These are phyloP conservation scores for Liasis olivaceus DNA, from an alignment of 2,797 vertebrate genomes.

Conservation along the genomic window DNA sequence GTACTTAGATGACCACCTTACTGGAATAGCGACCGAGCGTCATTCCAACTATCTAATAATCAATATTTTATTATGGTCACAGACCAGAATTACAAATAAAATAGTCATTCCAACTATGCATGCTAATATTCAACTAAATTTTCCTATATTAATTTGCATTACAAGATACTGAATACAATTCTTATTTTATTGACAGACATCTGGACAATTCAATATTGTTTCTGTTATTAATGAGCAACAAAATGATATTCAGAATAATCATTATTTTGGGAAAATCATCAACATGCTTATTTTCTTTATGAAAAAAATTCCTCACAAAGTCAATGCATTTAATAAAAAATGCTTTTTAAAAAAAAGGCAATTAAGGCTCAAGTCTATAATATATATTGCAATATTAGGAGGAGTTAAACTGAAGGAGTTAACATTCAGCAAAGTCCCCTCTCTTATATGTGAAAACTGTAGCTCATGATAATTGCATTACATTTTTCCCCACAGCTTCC, in stretches of 20 bases:
- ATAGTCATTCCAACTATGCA: slow-evolving; percentile 35
- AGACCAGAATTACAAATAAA: slow-evolving; percentile 23
- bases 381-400: not conserved
- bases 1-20: slow-evolving; percentile 21
- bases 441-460: too few relatives aligned
- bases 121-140: slow-evolving; percentile 54
- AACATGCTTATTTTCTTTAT: too few relatives aligned
- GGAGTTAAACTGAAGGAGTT: not conserved
- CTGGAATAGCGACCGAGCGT: slow-evolving; percentile 44
- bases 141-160: slow-evolving; percentile 39
- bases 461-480: too few relatives aligned
- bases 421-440: too few relatives aligned
- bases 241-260: too few relatives aligned
- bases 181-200: slow-evolving; percentile 27
- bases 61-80: slow-evolving; percentile 50
- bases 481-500: too few relatives aligned
- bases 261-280: too few relatives aligned
- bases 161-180: slow-evolving; percentile 8
- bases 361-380: not conserved
- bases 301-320: too few relatives aligned
- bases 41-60: slow-evolving; percentile 56
- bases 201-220: slow-evolving; percentile 18
- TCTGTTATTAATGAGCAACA: too few relatives aligned
- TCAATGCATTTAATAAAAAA: not conserved
- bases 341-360: not conserved